These are phyloP conservation scores for Abramis brama DNA, from an alignment of 2,113 vertebrate species.

Conservation along the genomic window DNA sequence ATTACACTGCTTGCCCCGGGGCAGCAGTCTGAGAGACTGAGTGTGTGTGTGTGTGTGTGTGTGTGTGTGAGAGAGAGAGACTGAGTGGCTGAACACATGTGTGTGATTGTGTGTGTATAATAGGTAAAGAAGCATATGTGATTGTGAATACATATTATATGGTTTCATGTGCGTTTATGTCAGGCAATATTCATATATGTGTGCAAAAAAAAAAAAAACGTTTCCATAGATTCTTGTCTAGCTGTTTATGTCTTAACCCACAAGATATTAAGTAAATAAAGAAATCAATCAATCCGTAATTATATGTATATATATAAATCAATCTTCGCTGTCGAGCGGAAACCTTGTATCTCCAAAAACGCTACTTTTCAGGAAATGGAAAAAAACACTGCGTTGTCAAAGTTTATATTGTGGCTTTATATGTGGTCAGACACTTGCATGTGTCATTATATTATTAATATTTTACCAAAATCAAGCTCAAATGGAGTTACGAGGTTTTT, in stretches of 20 bases:
- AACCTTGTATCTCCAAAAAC: no score
- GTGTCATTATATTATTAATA: no score
- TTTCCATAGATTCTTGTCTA: neutral
- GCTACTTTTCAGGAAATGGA: no score
- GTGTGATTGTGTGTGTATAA: constrained; percentile 25
- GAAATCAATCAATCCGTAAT: no score
- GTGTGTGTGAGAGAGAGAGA: constrained; percentile 26
- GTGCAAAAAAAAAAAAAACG: neutral
- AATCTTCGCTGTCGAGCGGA: no score
- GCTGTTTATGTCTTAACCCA: neutral
- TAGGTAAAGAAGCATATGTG: constrained; percentile 37
- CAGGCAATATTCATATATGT: neutral
- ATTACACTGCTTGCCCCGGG: constrained; percentile 58
- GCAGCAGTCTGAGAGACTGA: constrained; percentile 36
- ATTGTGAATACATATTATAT: constrained; percentile 31
- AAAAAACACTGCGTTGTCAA: no score
- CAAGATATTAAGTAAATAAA: no score
- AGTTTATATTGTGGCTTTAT: no score
- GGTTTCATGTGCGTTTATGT: neutral
- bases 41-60: constrained; percentile 46
- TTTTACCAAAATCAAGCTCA: no score
- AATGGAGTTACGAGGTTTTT: no score
- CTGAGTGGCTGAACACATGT: constrained; percentile 18
- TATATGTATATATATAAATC: no score
- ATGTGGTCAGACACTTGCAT: no score